A percentile compares a stretch with the other conserved stretches of the same genome.
These are phyloP conservation scores for Parazoanthus atlanticus DNA, from an alignment of 92 coral and sea anemone species.

Conservation along the genomic window DNA sequence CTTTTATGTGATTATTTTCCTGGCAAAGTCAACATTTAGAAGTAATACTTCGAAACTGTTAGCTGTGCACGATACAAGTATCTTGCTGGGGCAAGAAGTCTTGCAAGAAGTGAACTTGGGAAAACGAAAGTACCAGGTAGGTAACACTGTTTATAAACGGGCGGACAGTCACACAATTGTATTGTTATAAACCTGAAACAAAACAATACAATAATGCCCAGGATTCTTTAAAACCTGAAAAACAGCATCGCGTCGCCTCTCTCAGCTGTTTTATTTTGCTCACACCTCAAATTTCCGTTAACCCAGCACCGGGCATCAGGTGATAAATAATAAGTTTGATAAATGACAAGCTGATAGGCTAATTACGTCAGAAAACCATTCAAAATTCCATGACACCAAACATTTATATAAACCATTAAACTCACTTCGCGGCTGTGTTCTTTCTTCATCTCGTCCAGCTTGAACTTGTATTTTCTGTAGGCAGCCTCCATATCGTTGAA, in stretches of 20 bases:
- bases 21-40: slow-evolving; percentile 22
- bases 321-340: not conserved
- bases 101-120: not conserved
- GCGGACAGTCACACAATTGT: not conserved
- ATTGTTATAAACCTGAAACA: not conserved
- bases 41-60: not conserved
- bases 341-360: too few species aligned
- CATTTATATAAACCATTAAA: not conserved
- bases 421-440: slow-evolving; percentile 92
- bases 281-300: slow-evolving; percentile 14
- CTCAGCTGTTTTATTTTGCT: not conserved
- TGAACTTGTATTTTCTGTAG: slow-evolving; percentile 80
- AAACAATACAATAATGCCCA: not conserved
- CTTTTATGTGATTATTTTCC: not conserved
- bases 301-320: not conserved
- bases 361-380: not conserved
- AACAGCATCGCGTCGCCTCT: not conserved
- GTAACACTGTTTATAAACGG: not conserved
- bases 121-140: not conserved
- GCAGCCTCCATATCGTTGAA: slow-evolving; percentile 93
- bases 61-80: not conserved
- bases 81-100: not conserved
- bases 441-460: slow-evolving; percentile 83
- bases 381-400: not conserved
- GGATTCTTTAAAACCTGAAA: not conserved